These are phyloP conservation scores for Cantharis rufa DNA, from an alignment of 2,888 invertebrate species.

Conservation along the genomic window DNA sequence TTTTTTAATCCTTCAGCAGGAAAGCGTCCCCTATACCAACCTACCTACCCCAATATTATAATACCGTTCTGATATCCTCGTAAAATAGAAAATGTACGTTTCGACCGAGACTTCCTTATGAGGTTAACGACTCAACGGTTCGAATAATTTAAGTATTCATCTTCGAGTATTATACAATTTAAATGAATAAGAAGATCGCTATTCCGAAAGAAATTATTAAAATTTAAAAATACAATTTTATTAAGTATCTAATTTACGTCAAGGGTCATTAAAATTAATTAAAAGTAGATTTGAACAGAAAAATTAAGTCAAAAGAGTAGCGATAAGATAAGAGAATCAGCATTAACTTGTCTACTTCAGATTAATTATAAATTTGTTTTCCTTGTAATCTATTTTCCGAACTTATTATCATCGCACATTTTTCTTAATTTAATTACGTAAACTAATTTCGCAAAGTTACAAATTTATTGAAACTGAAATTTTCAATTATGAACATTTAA, in stretches of 20 bases:
- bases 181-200: neutral
- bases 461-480: neutral
- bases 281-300: neutral
- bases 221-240: neutral
- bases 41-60: neutral
- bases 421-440: neutral
- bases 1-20: too few relatives aligned
- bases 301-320: neutral
- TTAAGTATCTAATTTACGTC: neutral
- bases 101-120: neutral
- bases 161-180: neutral
- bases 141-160: neutral
- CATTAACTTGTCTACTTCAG: neutral
- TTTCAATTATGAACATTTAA: neutral
- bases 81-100: neutral
- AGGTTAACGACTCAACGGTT: neutral
- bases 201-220: neutral
- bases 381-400: neutral
- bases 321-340: neutral
- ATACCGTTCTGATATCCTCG: neutral
- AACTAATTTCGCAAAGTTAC: neutral
- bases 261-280: neutral
- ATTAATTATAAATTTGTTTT: neutral
- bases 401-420: neutral
- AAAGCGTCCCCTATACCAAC: neutral